Evolutionary conservation across 2,113 vertebrate genomes (phyloP).

Genomic region (Phrynocephalus versicolor): DNA sequence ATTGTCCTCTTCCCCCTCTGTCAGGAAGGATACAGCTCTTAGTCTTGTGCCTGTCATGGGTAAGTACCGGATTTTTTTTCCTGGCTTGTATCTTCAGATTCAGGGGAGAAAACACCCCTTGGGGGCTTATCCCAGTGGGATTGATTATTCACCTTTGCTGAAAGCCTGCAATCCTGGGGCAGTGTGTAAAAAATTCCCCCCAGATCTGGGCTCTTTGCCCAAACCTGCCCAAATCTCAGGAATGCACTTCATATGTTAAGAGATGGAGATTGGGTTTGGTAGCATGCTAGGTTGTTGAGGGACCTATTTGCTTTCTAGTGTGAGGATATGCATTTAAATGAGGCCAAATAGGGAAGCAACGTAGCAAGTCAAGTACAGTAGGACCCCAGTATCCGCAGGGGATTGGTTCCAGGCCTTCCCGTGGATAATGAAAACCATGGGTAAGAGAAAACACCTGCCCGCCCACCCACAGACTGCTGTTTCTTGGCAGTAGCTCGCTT

Average conservation of each 20-base stretch:
- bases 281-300: background rate
- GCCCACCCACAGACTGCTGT: too few species aligned
- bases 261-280: background rate
- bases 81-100: background rate
- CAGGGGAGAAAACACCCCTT: background rate
- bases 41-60: constrained; percentile 24
- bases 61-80: constrained; percentile 3
- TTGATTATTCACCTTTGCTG: background rate
- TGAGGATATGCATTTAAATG: background rate
- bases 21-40: constrained; percentile 13
- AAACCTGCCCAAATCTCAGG: background rate
- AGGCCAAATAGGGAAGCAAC: background rate
- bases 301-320: background rate
- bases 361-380: too few species aligned
- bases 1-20: constrained; percentile 21
- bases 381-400: too few species aligned
- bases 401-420: too few species aligned
- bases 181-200: background rate
- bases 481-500: too few species aligned
- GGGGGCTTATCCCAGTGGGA: background rate
- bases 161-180: too few species aligned
- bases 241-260: background rate
- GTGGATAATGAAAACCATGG: too few species aligned
- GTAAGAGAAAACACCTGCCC: too few species aligned
- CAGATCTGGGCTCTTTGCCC: background rate